phyloP scores from a whole-genome alignment of 2,113 vertebrate genomes.

The Monarcha castaneiventris region DNA sequence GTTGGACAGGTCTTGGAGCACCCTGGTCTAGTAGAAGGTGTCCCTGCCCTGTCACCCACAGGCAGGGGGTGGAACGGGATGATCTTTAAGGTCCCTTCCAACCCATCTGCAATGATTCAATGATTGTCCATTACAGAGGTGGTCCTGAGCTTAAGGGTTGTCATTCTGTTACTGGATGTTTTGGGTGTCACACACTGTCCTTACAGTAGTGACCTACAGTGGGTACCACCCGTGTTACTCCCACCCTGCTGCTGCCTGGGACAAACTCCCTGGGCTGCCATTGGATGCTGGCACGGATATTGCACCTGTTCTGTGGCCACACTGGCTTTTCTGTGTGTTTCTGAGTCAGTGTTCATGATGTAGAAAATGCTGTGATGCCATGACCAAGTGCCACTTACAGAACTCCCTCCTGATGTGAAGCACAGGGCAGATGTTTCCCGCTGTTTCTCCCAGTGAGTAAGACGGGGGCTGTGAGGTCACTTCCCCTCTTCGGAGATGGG shows the following conservation, averaged over 20 bases:
- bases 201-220: fast-evolving
- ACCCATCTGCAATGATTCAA: fast-evolving
- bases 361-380: not conserved
- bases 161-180: not conserved
- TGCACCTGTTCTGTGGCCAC: too few species aligned
- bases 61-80: not conserved
- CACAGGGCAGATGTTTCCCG: not conserved
- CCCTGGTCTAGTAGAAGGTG: fast-evolving
- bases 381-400: not conserved
- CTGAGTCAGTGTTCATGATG: not conserved
- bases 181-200: not conserved
- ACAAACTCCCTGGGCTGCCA: not conserved
- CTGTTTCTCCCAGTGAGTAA: not conserved
- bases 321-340: not conserved
- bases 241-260: not conserved
- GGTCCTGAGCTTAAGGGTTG: not conserved
- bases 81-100: not conserved
- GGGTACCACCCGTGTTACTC: not conserved
- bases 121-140: not conserved
- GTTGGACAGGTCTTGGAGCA: not conserved
- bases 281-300: fast-evolving
- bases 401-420: not conserved
- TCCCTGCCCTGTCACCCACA: too few species aligned
- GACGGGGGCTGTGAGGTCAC: not conserved
- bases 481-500: not conserved